A percentile compares a stretch with the other conserved stretches of the same genome.
Evolutionary conservation across 2,113 vertebrate species (phyloP).

Genomic region (Chloropsis cyanopogon): DNA sequence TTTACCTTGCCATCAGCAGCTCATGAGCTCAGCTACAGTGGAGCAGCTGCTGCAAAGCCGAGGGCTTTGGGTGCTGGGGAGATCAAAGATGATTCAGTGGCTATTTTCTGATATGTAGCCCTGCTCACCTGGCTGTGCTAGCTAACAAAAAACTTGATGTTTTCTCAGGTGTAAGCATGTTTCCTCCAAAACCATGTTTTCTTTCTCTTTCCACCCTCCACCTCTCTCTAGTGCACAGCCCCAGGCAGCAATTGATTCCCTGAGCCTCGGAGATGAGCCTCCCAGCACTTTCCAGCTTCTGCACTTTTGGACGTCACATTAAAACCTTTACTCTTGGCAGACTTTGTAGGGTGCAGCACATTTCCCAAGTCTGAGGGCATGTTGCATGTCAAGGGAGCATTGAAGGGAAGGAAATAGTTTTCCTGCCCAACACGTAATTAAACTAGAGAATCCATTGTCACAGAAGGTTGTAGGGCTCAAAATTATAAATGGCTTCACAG

Average conservation of each 20-base stretch:
- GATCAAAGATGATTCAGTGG: background rate
- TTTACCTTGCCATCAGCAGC: rapidly evolving
- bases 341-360: background rate
- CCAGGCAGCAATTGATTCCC: background rate
- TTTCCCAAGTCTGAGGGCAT: background rate
- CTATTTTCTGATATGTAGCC: background rate
- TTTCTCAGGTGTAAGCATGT: background rate
- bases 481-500: background rate
- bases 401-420: background rate
- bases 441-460: background rate
- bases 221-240: background rate
- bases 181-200: background rate
- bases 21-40: rapidly evolving
- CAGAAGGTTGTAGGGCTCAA: background rate
- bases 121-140: background rate
- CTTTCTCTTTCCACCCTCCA: background rate
- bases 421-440: background rate
- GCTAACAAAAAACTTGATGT: background rate
- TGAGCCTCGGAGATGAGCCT: background rate
- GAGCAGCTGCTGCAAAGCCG: background rate
- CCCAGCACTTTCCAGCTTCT: background rate
- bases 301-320: background rate
- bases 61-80: background rate
- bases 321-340: background rate
- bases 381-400: background rate